A percentile compares a stretch with the other conserved stretches of the same genome.
Conservation (phyloP, 2,113 vertebrate species). For the Lagopus leucura region DNA sequence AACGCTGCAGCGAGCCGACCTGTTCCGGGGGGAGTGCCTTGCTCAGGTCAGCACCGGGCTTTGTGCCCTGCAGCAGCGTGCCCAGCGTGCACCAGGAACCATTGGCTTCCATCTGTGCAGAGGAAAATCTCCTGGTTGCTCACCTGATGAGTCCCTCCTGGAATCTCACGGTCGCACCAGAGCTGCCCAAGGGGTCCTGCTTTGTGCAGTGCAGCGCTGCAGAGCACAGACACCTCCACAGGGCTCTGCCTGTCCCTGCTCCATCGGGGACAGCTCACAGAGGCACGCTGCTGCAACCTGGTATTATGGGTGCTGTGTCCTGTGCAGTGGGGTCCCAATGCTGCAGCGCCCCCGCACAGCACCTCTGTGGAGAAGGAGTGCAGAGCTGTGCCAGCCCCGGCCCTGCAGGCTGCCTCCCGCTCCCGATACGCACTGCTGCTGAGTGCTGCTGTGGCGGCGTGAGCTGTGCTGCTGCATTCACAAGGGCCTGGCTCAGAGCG, state of each 20-base stretch:
- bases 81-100: fast-evolving
- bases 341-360: no score
- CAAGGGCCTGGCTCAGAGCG: background rate
- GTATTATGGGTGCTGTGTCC: no score
- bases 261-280: no score
- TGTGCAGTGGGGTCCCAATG: no score
- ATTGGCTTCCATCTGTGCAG: fast-evolving
- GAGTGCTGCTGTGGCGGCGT: fast-evolving
- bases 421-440: background rate
- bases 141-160: fast-evolving
- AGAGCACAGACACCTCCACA: fast-evolving
- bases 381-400: background rate
- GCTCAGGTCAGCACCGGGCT: fast-evolving
- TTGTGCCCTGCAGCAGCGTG: background rate
- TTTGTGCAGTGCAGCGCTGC: fast-evolving
- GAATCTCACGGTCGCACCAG: no score
- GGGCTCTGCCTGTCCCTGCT: background rate
- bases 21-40: no score
- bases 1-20: fast-evolving
- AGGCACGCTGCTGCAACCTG: no score
- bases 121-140: fast-evolving
- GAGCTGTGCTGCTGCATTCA: background rate
- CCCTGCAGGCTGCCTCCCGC: background rate
- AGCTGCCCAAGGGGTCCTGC: fast-evolving
- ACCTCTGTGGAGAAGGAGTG: no score